phyloP scores from a whole-genome alignment of 2,113 vertebrate genomes.

The Haliaeetus leucogaster region DNA sequence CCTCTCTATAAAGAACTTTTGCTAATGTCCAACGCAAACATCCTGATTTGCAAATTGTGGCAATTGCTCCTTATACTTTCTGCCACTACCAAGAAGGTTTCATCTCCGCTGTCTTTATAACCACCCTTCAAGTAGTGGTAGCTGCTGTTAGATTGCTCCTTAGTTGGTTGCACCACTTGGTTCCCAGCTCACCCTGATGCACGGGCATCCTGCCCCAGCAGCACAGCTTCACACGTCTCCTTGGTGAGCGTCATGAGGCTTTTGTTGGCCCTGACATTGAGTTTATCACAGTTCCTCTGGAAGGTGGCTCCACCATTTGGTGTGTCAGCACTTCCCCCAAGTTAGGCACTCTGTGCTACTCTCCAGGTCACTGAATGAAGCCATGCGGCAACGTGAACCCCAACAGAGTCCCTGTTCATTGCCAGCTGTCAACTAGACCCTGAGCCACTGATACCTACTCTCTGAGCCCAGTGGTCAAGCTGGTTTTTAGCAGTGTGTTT shows the following conservation, averaged over 20 bases:
- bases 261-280: neutral
- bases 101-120: neutral
- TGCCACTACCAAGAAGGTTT: neutral
- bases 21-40: accelerated
- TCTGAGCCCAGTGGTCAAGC: neutral
- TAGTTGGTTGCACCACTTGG: neutral
- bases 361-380: neutral
- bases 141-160: neutral
- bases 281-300: neutral
- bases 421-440: neutral
- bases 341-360: neutral
- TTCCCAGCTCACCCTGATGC: neutral
- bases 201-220: neutral
- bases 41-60: neutral
- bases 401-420: neutral
- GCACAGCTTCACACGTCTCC: neutral
- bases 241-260: neutral
- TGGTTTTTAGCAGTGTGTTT: neutral
- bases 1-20: neutral
- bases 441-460: neutral
- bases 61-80: neutral
- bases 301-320: neutral
- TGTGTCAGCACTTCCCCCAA: neutral
- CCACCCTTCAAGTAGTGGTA: neutral
- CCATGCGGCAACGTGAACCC: accelerated